Conservation (phyloP, 2,888 invertebrate genomes). For the Diabrotica balteata region DNA sequence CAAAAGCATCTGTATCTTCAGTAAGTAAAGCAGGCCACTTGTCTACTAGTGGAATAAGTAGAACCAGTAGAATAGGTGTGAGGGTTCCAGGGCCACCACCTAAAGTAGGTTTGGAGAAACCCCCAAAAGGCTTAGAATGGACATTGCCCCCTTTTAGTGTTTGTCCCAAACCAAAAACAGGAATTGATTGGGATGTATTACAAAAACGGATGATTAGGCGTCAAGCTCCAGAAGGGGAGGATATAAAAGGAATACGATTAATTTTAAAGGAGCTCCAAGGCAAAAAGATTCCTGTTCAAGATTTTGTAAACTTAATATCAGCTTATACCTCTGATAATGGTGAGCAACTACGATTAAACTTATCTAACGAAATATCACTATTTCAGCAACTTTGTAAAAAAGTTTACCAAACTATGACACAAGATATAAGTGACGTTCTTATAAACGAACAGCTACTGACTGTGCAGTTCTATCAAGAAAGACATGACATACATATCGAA, state of each 20-base stretch:
- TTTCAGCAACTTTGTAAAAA: constrained; percentile 54
- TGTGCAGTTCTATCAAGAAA: constrained; percentile 51
- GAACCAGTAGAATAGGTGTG: background rate
- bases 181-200: constrained; percentile 44
- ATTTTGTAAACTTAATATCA: constrained; percentile 54
- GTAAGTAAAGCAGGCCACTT: constrained; percentile 1
- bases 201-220: constrained; percentile 51
- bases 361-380: constrained; percentile 52
- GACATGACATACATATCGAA: constrained; percentile 45
- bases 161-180: constrained; percentile 29
- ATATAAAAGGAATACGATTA: constrained; percentile 50
- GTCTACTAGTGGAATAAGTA: constrained; percentile 1
- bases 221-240: constrained; percentile 54
- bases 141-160: constrained; percentile 44
- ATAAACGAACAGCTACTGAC: constrained; percentile 57
- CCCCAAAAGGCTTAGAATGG: constrained; percentile 39
- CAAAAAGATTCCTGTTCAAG: constrained; percentile 51
- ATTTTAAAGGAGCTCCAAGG: constrained; percentile 42
- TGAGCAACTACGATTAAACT: constrained; percentile 46
- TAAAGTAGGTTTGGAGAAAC: constrained; percentile 11
- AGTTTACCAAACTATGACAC: constrained; percentile 58
- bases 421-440: constrained; percentile 58
- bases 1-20: background rate
- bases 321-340: constrained; percentile 57
- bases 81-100: background rate